Evolutionary conservation across 2,888 invertebrate species (phyloP), one percentile per base, ranked within the genome.

Genomic region (Romanomermis culicivorax): DNA sequence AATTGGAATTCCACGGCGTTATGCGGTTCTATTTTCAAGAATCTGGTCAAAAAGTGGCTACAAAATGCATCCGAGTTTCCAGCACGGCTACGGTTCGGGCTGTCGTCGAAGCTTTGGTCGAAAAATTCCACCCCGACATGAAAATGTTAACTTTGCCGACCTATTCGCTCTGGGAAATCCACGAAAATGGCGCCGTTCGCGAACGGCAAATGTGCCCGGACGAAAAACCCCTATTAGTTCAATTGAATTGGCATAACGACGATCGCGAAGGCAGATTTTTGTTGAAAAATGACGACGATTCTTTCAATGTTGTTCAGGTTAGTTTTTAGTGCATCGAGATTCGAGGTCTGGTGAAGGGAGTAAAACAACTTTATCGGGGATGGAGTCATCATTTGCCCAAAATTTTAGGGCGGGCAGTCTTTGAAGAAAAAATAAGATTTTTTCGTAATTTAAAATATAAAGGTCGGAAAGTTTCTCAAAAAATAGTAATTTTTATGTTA

Each of bases 21-120:
- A 97, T 97, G 88, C 80, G 97, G 64, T 97, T 95, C 75, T 97
- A 93, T 75, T 97, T 91, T 72, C 93, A 95, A 83, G 95, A 95
- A 73, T 85, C 86, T 54, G 91, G 89, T 52, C 88, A 91, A 74
- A 93, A 93, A 75, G 89, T 95, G 58, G 88, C 93, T 55, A 97
- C 97, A 50, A 97, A 97, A 75, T 97, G 97, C 73, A 89, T 97
- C 64, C 80, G 95, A 55, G 95, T 97, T 52, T 85, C 93, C 52
- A 89, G 88, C 57, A 87, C 89, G 63, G 95, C 95, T 51, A 89
- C 88, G 45, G 86, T 91, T 60, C 80, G 82, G 70, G 89, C 89
- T 70, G 93, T 97, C 61, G 88, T 97, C 71, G 87, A 85, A 70
- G 93, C 89, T 7, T 77, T 97, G 61, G 86, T 97, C 64, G 95